Base-by-base conservation (phyloP, 2,888 invertebrate species). In the Teleogryllus oceanicus region DNA sequence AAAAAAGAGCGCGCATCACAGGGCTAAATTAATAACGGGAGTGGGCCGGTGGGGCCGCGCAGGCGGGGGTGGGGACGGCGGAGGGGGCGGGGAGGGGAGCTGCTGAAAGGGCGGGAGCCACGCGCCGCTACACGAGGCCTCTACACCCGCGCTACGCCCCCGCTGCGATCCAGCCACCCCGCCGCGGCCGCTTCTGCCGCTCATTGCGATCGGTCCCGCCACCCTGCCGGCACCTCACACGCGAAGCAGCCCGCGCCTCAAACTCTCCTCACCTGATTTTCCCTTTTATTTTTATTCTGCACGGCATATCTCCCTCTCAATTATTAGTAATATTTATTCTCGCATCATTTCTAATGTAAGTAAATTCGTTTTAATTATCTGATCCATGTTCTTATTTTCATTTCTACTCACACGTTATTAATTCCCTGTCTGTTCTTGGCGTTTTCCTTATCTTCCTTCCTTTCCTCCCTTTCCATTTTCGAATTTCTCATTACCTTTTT, bases 1-100 rank as follows among this genome's bases (percentile, higher is more conserved):
- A n/a, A n/a, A 62, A 62, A n/a, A 16, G 62, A 62, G 62, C n/a
- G 62, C 62, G 62, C 62, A 62, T 62, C 62, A 62, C 62, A 62
- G 62, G 62, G 62, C n/a, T 62, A 62, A 62, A 16, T 16, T 62
- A 62, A 62, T 62, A 62, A 62, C 62, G 62, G 62, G 62, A 62
- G n/a, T 62, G 62, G n/a, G 62, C 62, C 62, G 16, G 62, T 13
- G 62, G 62, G 62, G 62, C 62, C 13, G 62, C 13, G 62, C 62
- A 62, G 62, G 37, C 37, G 37, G 37, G 37, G 37, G 37, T 37
- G 37, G 5, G 37, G 37, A 8, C 8, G 37, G 37, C 0, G 37
- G 37, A 37, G 5, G 37, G 37, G 24, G 24, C 4, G 24, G 24
- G 10, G 37, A 8, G 37, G 37, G 37, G 37, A 37, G 37, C 37